Conservation (phyloP, 2,113 vertebrate genomes). For the Eonycteris spelaea region DNA sequence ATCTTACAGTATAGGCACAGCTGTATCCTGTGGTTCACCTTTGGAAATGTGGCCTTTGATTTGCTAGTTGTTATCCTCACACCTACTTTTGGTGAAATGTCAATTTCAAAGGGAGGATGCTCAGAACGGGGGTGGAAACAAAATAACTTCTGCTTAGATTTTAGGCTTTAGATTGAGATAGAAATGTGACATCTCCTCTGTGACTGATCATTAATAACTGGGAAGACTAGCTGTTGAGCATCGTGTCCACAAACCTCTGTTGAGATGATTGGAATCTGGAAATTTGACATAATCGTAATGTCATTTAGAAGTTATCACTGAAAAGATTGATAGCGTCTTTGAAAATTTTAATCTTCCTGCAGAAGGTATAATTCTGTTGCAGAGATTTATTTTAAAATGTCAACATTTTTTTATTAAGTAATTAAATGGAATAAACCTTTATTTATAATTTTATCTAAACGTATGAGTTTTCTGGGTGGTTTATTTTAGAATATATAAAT, state of each 20-base stretch:
- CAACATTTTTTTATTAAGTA: background rate
- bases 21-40: background rate
- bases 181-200: background rate
- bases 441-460: background rate
- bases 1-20: fast-evolving
- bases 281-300: background rate
- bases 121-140: background rate
- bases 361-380: background rate
- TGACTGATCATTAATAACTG: background rate
- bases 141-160: background rate
- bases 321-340: background rate
- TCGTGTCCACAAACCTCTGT: background rate
- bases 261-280: background rate
- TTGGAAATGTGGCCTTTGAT: background rate
- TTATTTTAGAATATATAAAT: conserved; percentile 13
- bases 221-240: background rate
- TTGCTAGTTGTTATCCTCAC: background rate
- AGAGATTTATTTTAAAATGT: background rate
- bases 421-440: background rate
- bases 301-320: background rate
- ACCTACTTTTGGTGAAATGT: background rate
- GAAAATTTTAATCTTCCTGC: background rate
- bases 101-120: background rate
- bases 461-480: background rate
- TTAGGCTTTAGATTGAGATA: background rate